These are phyloP conservation scores for Sthenelais limicola DNA, from an alignment of 2,888 invertebrate species.

Conservation along the genomic window DNA sequence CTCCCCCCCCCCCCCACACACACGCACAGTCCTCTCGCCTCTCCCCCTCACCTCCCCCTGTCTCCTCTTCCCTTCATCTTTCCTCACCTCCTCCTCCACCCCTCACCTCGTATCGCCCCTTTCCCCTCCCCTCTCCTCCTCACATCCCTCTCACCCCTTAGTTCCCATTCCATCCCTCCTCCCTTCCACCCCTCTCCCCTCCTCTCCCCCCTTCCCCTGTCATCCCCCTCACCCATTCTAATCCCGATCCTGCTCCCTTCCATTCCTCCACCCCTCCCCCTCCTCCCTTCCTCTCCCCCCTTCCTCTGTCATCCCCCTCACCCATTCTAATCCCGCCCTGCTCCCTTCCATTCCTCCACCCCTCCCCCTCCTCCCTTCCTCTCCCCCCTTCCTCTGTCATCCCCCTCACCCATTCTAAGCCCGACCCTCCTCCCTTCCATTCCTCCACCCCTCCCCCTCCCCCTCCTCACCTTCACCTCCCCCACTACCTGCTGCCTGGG, in stretches of 20 bases:
- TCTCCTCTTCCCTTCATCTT: neutral
- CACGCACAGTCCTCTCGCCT: neutral
- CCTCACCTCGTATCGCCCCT: neutral
- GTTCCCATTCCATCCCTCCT: neutral
- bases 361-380: neutral
- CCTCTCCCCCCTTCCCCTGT: neutral
- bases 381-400: neutral
- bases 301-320: neutral
- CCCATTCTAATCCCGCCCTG: neutral
- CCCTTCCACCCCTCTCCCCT: neutral
- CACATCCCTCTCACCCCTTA: neutral
- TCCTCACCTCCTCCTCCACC: neutral
- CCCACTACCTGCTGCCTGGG: neutral
- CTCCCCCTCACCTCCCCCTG: neutral
- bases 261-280: neutral
- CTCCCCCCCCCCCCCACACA: neutral
- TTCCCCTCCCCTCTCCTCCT: neutral
- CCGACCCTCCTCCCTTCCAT: neutral
- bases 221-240: neutral
- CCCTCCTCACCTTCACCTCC: neutral
- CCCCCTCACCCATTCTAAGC: neutral
- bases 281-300: neutral
- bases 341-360: neutral
- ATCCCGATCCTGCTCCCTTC: neutral
- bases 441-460: neutral